phyloP scores from a whole-genome alignment of 2,888 invertebrate genomes.

The Gisinianus flammeolus region DNA sequence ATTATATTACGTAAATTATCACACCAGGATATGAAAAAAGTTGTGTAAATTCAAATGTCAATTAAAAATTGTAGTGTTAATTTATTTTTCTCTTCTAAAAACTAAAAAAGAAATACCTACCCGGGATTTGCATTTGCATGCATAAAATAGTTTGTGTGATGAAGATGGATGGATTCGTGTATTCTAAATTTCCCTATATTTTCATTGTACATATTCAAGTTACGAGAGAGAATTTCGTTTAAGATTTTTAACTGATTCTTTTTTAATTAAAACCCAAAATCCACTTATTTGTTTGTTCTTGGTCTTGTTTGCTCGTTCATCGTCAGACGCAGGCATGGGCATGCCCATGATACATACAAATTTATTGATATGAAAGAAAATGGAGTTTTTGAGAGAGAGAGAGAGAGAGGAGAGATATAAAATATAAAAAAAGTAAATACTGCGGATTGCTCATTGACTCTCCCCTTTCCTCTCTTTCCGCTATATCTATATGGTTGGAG shows the following conservation, averaged over 20 bases:
- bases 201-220: background rate
- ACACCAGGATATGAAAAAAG: background rate
- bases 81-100: no score
- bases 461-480: no score
- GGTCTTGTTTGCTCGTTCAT: background rate
- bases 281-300: background rate
- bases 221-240: background rate
- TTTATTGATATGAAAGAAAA: background rate
- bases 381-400: background rate
- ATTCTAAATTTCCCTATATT: background rate
- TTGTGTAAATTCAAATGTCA: background rate
- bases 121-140: no score
- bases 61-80: no score
- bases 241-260: background rate
- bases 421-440: no score
- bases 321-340: no score
- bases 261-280: background rate
- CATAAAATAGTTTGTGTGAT: slow-evolving; percentile 3
- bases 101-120: no score
- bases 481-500: no score
- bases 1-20: background rate
- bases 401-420: slow-evolving; percentile 10
- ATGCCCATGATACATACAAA: no score
- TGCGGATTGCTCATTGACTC: no score
- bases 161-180: slow-evolving; percentile 30